phyloP scores from a whole-genome alignment of 1,140 invertebrate species.

The Antheraea pernyi region DNA sequence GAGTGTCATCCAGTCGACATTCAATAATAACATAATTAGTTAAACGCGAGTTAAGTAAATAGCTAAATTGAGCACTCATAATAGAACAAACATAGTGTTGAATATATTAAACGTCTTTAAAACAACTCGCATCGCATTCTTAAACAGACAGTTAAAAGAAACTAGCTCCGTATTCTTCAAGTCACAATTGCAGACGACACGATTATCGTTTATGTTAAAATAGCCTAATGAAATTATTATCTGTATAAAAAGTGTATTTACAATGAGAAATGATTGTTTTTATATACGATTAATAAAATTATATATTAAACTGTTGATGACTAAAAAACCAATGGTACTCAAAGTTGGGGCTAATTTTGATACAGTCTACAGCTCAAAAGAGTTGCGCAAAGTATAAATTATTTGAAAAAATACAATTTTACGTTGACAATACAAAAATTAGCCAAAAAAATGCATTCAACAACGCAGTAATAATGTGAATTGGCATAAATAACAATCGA shows the following conservation, averaged over 20 bases:
- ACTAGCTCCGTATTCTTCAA: too few relatives aligned
- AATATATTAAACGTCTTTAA: background rate
- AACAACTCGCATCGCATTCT: background rate
- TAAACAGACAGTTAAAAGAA: too few relatives aligned
- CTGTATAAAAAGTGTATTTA: conserved; percentile 1
- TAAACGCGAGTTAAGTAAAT: conserved; percentile 35
- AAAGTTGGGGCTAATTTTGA: background rate
- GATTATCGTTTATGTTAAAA: too few relatives aligned
- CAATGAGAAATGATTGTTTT: background rate
- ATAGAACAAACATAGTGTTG: background rate
- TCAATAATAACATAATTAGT: conserved; percentile 33
- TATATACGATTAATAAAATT: background rate
- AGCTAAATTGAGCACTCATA: conserved; percentile 58
- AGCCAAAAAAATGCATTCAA: background rate
- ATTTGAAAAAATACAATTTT: too few relatives aligned
- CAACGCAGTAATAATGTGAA: background rate
- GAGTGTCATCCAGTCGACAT: background rate
- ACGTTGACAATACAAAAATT: background rate
- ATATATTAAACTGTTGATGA: background rate
- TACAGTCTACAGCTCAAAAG: too few relatives aligned
- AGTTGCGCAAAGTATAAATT: too few relatives aligned
- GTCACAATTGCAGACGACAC: too few relatives aligned
- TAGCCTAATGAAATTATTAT: background rate
- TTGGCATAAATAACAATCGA: background rate
- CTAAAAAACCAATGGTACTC: background rate